phyloP scores from a whole-genome alignment of 2,113 vertebrate genomes.

The Austrofundulus limnaeus region DNA sequence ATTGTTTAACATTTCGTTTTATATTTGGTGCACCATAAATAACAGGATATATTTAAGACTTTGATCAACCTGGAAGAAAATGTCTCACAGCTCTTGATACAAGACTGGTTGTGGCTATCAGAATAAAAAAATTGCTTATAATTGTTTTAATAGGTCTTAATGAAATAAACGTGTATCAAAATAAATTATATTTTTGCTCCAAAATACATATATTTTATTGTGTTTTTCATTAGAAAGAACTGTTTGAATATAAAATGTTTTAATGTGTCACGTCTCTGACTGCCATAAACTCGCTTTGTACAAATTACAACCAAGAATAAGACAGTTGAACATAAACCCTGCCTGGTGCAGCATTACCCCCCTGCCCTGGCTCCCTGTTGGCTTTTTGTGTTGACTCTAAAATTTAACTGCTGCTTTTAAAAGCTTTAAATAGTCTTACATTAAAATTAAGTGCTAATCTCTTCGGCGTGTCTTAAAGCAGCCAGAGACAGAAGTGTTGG shows the following conservation, averaged over 20 bases:
- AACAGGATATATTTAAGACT: too few species aligned
- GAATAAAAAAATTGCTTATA: background rate
- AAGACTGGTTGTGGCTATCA: background rate
- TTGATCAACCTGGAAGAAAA: background rate
- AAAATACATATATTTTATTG: background rate
- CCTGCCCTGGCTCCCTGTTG: conserved; percentile 26
- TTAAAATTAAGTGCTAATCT: conserved; percentile 42
- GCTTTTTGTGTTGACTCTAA: conserved; percentile 44
- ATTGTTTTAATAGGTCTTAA: too few species aligned
- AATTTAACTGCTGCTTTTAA: conserved; percentile 52
- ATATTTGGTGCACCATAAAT: too few species aligned
- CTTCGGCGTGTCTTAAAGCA: conserved; percentile 3
- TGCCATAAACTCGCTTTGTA: background rate
- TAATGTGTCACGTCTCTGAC: background rate
- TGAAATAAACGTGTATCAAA: too few species aligned
- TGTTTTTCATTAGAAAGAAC: background rate
- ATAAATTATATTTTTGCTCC: too few species aligned
- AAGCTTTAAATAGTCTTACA: conserved; percentile 46
- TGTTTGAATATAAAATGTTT: background rate
- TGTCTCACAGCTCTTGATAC: background rate
- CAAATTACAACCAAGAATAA: conserved; percentile 47
- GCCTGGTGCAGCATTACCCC: conserved; percentile 1
- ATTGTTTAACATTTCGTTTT: too few species aligned
- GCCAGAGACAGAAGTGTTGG: background rate
- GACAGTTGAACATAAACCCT: conserved; percentile 39